Conservation (phyloP, 1,140 invertebrate genomes). For the Asobara japonica region DNA sequence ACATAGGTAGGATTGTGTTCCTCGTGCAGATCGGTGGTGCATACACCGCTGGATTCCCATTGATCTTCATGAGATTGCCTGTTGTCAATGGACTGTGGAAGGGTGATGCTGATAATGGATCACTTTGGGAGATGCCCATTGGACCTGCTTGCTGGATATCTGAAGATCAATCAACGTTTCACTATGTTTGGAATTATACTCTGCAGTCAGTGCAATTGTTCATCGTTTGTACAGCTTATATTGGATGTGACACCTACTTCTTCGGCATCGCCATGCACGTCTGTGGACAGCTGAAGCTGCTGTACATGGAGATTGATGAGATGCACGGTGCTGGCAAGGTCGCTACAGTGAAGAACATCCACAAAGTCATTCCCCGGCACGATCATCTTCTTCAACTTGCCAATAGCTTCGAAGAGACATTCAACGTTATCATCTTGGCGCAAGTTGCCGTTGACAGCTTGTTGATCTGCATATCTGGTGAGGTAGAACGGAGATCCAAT, state of each 20-base stretch:
- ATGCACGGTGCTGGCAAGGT: background rate
- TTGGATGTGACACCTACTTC: conserved; percentile 32
- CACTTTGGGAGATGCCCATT: conserved; percentile 23
- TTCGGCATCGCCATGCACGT: conserved; percentile 29
- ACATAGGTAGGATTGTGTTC: conserved; percentile 27
- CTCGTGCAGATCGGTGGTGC: conserved; percentile 27
- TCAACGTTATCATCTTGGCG: conserved; percentile 29
- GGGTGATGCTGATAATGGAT: background rate
- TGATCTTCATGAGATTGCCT: conserved; percentile 13
- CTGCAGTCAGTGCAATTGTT: conserved; percentile 24
- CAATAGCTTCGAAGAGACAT: conserved; percentile 30
- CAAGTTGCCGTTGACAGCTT: conserved; percentile 19
- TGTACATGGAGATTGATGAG: background rate
- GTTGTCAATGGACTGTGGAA: background rate
- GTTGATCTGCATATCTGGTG: conserved; percentile 30
- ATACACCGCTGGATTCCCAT: conserved; percentile 13
- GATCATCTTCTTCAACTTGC: conserved; percentile 27
- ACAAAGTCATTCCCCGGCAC: conserved; percentile 20
- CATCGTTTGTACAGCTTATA: conserved; percentile 18
- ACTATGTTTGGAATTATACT: conserved; percentile 15
- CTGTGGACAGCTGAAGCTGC: conserved; percentile 31
- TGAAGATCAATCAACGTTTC: background rate
- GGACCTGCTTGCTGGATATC: conserved; percentile 30
- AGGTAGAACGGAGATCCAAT: too few relatives aligned
- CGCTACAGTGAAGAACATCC: background rate